These are phyloP conservation scores for Drosophila paulistorum DNA, from an alignment of 1,140 invertebrate species.

Conservation along the genomic window DNA sequence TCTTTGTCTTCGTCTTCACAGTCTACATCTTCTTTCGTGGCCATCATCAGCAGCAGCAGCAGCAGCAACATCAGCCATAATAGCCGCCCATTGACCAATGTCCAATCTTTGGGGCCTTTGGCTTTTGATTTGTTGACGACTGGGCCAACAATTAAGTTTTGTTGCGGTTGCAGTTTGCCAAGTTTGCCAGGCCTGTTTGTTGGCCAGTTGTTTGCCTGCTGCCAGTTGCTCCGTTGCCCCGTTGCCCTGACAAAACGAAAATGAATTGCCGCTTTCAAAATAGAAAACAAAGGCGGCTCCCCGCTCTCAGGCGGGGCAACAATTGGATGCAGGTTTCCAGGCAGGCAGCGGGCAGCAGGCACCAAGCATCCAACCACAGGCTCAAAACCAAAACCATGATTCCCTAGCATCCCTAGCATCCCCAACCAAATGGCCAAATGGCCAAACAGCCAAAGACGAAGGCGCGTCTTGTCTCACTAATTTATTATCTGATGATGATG, in stretches of 20 bases:
- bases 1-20: constrained; percentile 2
- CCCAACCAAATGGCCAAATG: neutral
- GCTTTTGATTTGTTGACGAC: constrained; percentile 74
- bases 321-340: constrained; percentile 30
- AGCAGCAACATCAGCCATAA: constrained; percentile 4
- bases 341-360: constrained; percentile 36
- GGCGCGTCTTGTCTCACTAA: constrained; percentile 47
- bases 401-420: neutral
- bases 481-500: constrained; percentile 67
- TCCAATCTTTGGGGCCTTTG: constrained; percentile 7
- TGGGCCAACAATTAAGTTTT: constrained; percentile 64
- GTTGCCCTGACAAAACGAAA: constrained; percentile 61
- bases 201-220: constrained; percentile 13
- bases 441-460: constrained; percentile 8
- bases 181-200: neutral
- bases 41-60: constrained; percentile 3
- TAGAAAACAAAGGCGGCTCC: constrained; percentile 30
- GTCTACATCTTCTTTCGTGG: neutral
- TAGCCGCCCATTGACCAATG: constrained; percentile 25
- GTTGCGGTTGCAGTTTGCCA: constrained; percentile 22
- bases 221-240: constrained; percentile 2
- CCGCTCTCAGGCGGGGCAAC: constrained; percentile 1
- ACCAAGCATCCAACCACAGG: constrained; percentile 12
- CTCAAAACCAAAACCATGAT: neutral
- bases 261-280: constrained; percentile 63